A percentile compares a stretch with the other conserved stretches of the same genome.
These are phyloP conservation scores for Xylota sylvarum DNA, from an alignment of 2,888 invertebrate genomes.

Conservation along the genomic window DNA sequence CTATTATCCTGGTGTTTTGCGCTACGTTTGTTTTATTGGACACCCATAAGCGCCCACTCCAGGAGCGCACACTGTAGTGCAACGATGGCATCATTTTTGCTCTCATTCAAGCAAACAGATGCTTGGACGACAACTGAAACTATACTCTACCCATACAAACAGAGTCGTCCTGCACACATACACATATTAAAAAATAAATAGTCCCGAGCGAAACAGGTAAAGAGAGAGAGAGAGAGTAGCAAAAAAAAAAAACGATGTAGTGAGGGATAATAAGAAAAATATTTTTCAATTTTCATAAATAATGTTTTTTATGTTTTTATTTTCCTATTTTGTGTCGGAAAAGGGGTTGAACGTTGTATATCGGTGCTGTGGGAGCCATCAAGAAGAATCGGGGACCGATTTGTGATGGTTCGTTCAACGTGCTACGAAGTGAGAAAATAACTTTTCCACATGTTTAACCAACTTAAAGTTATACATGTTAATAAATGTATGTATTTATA, in stretches of 20 bases:
- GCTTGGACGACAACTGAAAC: conserved; percentile 13
- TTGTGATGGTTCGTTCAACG: conserved; percentile 66
- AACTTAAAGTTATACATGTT: conserved; percentile 33
- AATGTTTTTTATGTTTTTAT: conserved; percentile 79
- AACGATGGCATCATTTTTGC: conserved; percentile 21
- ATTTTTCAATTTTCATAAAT: conserved; percentile 82
- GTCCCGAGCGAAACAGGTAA: conserved; percentile 40
- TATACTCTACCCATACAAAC: conserved; percentile 1
- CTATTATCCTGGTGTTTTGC: conserved; percentile 55
- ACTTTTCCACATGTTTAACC: conserved; percentile 37
- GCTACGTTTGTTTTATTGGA: conserved; percentile 71
- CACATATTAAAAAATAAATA: conserved; percentile 63
- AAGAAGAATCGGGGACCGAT: conserved; percentile 68
- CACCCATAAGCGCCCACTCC: conserved; percentile 56
- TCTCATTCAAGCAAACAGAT: conserved; percentile 20
- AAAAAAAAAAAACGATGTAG: conserved; percentile 25
- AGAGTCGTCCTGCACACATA: neutral
- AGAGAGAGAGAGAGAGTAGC: conserved; percentile 4
- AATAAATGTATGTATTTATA: neutral
- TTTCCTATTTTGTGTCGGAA: conserved; percentile 25
- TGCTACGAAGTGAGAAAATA: conserved; percentile 64
- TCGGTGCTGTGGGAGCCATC: conserved; percentile 76
- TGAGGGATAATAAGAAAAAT: conserved; percentile 78
- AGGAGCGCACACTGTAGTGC: conserved; percentile 7
- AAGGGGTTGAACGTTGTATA: conserved; percentile 70